Evolutionary conservation across 2,888 invertebrate species (phyloP).

Genomic region (Lymantria monacha): DNA sequence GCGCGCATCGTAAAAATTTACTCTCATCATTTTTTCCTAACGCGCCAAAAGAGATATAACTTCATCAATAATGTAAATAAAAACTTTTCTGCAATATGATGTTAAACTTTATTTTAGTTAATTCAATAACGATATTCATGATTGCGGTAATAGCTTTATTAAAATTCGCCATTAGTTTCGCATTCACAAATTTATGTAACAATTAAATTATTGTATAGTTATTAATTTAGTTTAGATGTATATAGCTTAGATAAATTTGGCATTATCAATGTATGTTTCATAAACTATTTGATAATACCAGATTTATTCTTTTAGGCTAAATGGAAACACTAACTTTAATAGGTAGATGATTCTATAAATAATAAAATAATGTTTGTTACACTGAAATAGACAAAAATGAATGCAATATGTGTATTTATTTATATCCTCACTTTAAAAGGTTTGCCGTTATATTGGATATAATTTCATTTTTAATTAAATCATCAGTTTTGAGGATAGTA

Average conservation of each 20-base stretch:
- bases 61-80: no score
- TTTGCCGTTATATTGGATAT: no score
- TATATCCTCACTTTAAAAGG: not conserved
- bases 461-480: no score
- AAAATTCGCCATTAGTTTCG: constrained; percentile 19
- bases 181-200: constrained; percentile 23
- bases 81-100: no score
- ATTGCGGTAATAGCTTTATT: constrained; percentile 3
- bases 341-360: constrained; percentile 62
- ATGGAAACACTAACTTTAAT: constrained; percentile 58
- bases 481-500: no score
- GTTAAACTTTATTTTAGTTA: no score
- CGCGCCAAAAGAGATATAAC: no score
- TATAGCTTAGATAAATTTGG: constrained; percentile 37
- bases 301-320: constrained; percentile 48
- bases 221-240: constrained; percentile 40
- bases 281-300: constrained; percentile 40
- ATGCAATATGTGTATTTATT: constrained; percentile 43
- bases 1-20: no score
- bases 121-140: no score
- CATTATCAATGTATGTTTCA: constrained; percentile 26
- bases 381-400: constrained; percentile 73
- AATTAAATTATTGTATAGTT: constrained; percentile 28
- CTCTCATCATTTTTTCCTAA: no score
- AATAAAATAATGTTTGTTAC: constrained; percentile 76